phyloP scores from a whole-genome alignment of 2,797 vertebrate species.

The Meda fulgida region DNA sequence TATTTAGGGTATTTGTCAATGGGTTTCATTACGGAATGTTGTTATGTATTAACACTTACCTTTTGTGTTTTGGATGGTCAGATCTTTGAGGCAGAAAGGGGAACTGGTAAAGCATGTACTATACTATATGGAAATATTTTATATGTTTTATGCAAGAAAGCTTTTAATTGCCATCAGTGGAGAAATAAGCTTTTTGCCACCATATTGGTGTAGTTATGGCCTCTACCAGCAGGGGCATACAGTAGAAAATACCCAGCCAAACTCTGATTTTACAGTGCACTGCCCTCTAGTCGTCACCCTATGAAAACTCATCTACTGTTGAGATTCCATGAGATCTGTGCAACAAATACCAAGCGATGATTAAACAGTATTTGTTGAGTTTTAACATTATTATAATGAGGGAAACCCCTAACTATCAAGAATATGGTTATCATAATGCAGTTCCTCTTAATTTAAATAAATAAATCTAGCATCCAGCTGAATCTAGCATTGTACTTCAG shows the following conservation, averaged over 20 bases:
- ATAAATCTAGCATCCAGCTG: neutral
- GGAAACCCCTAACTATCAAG: neutral
- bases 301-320: neutral
- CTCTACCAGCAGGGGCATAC: neutral
- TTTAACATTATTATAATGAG: neutral
- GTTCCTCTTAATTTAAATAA: neutral
- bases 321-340: neutral
- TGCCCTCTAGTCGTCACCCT: constrained; percentile 72
- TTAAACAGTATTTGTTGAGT: neutral
- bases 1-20: neutral
- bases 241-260: neutral
- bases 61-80: neutral
- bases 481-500: neutral
- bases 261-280: constrained; percentile 52
- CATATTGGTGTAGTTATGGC: neutral
- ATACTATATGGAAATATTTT: neutral
- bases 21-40: neutral
- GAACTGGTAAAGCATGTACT: neutral
- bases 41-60: neutral
- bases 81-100: neutral
- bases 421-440: neutral
- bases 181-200: neutral
- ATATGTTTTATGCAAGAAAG: neutral
- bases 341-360: neutral
- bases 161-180: neutral